Evolutionary conservation across 2,113 vertebrate genomes (phyloP).

Genomic region (Coregonus clupeaformis): DNA sequence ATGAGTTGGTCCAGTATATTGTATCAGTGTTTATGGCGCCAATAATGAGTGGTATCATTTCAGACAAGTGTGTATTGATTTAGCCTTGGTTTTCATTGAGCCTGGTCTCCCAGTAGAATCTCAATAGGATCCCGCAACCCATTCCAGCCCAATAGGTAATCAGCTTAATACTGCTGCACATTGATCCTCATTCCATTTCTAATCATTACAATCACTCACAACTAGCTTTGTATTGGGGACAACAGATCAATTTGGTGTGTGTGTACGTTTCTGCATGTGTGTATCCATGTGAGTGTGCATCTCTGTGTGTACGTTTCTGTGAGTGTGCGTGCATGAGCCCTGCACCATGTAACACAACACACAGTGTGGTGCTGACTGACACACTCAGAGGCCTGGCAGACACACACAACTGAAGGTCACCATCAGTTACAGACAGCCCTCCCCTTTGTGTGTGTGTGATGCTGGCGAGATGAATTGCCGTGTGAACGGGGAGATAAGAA

Average conservation of each 20-base stretch:
- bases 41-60: slow-evolving; percentile 4
- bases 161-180: slow-evolving; percentile 4
- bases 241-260: background rate
- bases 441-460: background rate
- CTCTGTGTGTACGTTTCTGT: too few relatives aligned
- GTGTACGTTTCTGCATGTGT: background rate
- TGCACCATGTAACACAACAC: too few relatives aligned
- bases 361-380: background rate
- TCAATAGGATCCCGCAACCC: background rate
- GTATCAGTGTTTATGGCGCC: background rate
- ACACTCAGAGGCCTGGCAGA: background rate
- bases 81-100: background rate
- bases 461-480: too few relatives aligned
- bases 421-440: background rate
- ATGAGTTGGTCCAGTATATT: background rate
- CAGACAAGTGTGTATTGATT: background rate
- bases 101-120: background rate
- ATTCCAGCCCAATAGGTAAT: background rate
- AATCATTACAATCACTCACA: too few relatives aligned
- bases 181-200: slow-evolving; percentile 4
- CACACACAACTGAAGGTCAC: too few relatives aligned
- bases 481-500: background rate
- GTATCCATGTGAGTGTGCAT: too few relatives aligned
- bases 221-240: too few relatives aligned
- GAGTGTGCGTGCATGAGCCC: too few relatives aligned